Evolutionary conservation across 2,888 invertebrate genomes (phyloP).

Genomic region (Tineola bisselliella): DNA sequence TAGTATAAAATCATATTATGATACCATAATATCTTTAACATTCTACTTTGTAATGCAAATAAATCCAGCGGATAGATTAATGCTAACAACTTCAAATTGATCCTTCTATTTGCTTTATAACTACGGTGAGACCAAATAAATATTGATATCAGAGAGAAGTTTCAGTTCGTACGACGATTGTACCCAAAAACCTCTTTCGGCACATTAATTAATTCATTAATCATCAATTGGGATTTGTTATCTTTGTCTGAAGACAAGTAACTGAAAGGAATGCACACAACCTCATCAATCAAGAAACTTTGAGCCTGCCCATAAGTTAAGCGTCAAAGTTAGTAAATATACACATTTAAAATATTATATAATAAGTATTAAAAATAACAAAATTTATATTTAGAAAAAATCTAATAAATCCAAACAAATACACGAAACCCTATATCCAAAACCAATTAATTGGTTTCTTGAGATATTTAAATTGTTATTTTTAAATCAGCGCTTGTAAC

Average conservation of each 20-base stretch:
- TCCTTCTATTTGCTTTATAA: neutral
- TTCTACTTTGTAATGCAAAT: neutral
- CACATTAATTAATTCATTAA: neutral
- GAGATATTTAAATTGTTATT: neutral
- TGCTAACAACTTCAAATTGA: neutral
- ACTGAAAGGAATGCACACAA: conserved; percentile 25
- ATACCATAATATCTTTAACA: no score
- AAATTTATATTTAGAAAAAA: no score
- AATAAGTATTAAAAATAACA: no score
- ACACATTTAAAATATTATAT: no score
- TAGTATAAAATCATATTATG: no score
- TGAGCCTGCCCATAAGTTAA: conserved; percentile 15
- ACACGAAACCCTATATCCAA: no score
- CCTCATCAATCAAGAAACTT: conserved; percentile 36
- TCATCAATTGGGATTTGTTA: neutral
- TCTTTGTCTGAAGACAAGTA: conserved; percentile 17
- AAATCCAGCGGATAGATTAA: neutral
- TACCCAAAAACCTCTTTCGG: neutral
- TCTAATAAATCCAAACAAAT: no score
- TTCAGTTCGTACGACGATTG: neutral
- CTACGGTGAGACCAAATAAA: neutral
- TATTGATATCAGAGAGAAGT: neutral
- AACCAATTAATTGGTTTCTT: neutral
- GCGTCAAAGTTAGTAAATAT: no score
- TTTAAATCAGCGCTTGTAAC: conserved; percentile 14